Base-by-base conservation (phyloP, 2,888 invertebrate genomes). In the Caenorhabditis auriculariae region DNA sequence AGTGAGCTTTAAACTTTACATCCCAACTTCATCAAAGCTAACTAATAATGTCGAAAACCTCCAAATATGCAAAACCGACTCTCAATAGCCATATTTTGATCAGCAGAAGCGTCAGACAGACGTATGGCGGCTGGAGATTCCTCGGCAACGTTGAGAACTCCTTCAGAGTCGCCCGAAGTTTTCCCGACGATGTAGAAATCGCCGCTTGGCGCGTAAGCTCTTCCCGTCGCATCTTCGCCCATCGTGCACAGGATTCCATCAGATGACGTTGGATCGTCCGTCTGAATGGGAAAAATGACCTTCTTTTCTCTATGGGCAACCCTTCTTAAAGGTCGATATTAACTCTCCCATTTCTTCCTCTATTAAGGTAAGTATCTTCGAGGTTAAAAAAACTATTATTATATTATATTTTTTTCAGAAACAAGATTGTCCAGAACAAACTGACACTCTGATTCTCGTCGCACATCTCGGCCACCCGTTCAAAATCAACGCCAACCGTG, bases 401-500 rank as follows among this genome's bases (percentile, higher is more conserved):
- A 9, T 4, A 4, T 12, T 12, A 4, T 4, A 43, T 43, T 15
- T 23, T n/a, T 4, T 43, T 24, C 19, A 17, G n/a, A 21, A 21
- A 19, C 5, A n/a, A 12, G 15, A 9, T 15, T 23, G 27, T 17
- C n/a, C 21, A 9, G 19, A 24, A 7, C 7, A 24, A 45, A 53
- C 66, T 48, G 28, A 68, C 66, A 39, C 62, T 62, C n/a, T 53
- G 44, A 35, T 41, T 54, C 35, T 69, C 59, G 49, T 72, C 69
- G 43, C 68, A 48, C 64, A 68, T 60, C 15, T 58, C 57, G 0
- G 66, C 69, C 32, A 66, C 60, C 49, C 69, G 35, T 32, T 69
- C 69, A 45, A 49, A 59, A 39, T 74, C 74, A 6, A 69, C 58
- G 26, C 66, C 68, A 27, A 74, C 74, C 3, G 66, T 68, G 48